These are phyloP conservation scores for Xyrauchen texanus DNA, from an alignment of 2,113 vertebrate genomes.

Conservation along the genomic window DNA sequence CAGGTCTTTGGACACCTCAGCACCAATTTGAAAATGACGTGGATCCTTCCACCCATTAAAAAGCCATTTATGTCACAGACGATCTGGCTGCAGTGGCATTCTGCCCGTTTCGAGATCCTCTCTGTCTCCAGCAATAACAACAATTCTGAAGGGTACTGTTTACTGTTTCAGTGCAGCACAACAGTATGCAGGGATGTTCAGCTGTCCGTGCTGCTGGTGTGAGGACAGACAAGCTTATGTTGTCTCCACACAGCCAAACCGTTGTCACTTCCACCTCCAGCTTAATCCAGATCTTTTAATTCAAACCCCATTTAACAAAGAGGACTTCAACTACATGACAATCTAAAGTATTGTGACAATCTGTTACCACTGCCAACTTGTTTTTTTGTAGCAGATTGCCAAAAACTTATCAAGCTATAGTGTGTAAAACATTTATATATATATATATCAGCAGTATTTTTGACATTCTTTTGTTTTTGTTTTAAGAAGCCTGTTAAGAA, in stretches of 20 bases:
- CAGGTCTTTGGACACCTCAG: not conserved
- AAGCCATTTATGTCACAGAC: constrained; percentile 29
- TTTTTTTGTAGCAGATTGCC: not conserved
- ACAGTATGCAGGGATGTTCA: constrained; percentile 73
- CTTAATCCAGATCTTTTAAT: constrained; percentile 58
- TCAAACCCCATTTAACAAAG: constrained; percentile 44
- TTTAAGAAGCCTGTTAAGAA: too few species aligned
- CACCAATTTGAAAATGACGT: constrained; percentile 31
- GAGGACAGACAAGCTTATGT: constrained; percentile 70
- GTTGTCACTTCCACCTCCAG: constrained; percentile 49
- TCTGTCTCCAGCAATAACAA: constrained; percentile 64
- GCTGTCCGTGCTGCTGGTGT: constrained; percentile 69
- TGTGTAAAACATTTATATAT: too few species aligned
- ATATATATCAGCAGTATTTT: too few species aligned
- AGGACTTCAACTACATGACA: not conserved
- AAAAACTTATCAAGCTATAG: not conserved
- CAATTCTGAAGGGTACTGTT: constrained; percentile 71
- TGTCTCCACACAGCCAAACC: constrained; percentile 55
- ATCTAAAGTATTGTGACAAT: not conserved
- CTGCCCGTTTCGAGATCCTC: constrained; percentile 31
- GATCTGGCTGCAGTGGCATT: not conserved
- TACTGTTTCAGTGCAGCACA: constrained; percentile 68
- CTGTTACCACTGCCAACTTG: not conserved
- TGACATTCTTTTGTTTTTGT: too few species aligned
- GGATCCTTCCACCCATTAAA: constrained; percentile 24